Percentiles rank a stretch among this genome's conserved stretches.
Conservation (phyloP, 1,140 invertebrate species). For the Penaeus chinensis region DNA sequence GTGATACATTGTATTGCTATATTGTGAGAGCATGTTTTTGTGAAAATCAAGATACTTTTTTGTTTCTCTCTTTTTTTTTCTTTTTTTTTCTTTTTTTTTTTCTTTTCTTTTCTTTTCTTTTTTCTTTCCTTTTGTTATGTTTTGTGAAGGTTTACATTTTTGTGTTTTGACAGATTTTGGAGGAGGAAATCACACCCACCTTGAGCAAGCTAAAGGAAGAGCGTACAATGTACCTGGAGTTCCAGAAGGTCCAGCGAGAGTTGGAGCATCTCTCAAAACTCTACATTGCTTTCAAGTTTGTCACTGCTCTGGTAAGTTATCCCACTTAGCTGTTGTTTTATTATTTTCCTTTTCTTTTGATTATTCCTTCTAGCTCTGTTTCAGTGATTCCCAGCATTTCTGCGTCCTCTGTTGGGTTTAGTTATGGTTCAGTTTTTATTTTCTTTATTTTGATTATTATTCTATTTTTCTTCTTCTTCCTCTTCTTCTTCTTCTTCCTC, state of each 20-base stretch:
- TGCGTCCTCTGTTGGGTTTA: no score
- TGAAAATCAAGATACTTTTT: neutral
- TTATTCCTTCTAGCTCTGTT: no score
- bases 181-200: conserved; percentile 89
- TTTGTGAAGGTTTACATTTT: conserved; percentile 28
- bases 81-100: no score
- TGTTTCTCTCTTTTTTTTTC: conserved; percentile 15
- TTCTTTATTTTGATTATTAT: no score
- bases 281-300: conserved; percentile 81
- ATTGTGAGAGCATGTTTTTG: neutral
- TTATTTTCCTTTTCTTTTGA: neutral
- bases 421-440: no score
- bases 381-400: no score
- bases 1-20: conserved; percentile 63
- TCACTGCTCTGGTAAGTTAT: conserved; percentile 70
- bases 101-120: conserved; percentile 32
- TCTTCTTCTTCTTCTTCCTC: no score
- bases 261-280: conserved; percentile 86
- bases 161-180: conserved; percentile 76
- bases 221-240: conserved; percentile 86
- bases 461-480: no score
- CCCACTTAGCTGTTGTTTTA: neutral
- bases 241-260: conserved; percentile 86
- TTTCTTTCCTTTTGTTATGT: neutral
- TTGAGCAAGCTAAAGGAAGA: conserved; percentile 89